Evolutionary conservation across 2,888 invertebrate species (phyloP).

Genomic region (Amiota minor): DNA sequence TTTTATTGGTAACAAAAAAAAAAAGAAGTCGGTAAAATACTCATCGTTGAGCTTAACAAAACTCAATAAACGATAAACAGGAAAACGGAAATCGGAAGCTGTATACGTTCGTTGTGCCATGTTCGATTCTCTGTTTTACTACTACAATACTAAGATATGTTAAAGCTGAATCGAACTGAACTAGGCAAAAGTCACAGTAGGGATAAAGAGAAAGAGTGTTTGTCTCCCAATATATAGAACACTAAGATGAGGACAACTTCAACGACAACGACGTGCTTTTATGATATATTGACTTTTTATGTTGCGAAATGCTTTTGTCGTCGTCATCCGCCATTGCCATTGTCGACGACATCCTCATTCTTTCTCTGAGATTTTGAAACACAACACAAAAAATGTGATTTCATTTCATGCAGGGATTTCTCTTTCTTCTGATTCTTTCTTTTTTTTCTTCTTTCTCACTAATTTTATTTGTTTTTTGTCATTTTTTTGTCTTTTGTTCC

Average conservation of each 20-base stretch:
- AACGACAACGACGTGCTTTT: constrained; percentile 50
- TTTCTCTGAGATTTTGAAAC: background rate
- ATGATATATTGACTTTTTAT: constrained; percentile 64
- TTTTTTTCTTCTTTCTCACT: background rate
- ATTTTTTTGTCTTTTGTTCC: constrained; percentile 24
- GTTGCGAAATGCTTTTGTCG: constrained; percentile 44
- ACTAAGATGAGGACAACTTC: constrained; percentile 19
- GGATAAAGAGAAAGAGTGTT: background rate
- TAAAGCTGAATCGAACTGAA: no score
- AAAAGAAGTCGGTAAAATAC: background rate
- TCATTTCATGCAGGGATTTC: constrained; percentile 23
- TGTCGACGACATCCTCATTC: background rate
- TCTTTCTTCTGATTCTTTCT: background rate
- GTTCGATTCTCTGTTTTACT: constrained; percentile 30
- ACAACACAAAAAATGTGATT: no score
- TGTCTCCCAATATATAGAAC: constrained; percentile 24
- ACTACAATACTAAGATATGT: no score
- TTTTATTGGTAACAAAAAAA: constrained; percentile 39
- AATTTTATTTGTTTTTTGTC: constrained; percentile 3
- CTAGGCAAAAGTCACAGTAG: no score
- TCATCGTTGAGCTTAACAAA: constrained; percentile 31
- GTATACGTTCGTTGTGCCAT: constrained; percentile 54
- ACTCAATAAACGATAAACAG: constrained; percentile 70
- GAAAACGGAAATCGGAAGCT: constrained; percentile 70
- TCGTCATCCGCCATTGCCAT: constrained; percentile 20